A percentile compares a stretch with the other conserved stretches of the same genome.
Conservation (phyloP, 1,140 invertebrate genomes). For the Yoshiicerus persimilis region DNA sequence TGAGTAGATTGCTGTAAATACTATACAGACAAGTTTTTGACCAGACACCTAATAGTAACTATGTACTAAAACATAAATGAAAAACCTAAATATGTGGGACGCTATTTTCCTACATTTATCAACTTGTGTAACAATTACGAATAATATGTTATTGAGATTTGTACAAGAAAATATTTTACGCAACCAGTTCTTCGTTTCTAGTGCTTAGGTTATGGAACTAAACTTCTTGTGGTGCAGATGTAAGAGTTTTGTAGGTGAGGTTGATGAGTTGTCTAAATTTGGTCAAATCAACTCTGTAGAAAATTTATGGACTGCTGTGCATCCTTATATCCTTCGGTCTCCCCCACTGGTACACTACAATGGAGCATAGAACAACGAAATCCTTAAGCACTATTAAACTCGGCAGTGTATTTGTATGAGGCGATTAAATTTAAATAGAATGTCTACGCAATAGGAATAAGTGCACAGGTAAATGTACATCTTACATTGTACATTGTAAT, state of each 20-base stretch:
- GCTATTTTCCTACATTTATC: neutral
- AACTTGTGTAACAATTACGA: neutral
- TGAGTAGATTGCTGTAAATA: neutral
- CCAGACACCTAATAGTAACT: too few relatives aligned
- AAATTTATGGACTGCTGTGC: neutral
- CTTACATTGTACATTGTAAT: neutral
- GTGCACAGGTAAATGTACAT: too few relatives aligned
- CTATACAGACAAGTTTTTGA: too few relatives aligned
- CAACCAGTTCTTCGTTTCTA: neutral
- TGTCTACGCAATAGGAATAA: neutral
- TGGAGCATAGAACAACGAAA: neutral
- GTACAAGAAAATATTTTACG: neutral
- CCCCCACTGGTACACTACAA: neutral
- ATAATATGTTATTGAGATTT: neutral
- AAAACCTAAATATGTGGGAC: neutral
- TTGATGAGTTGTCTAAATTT: constrained; percentile 11
- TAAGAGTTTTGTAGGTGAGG: neutral
- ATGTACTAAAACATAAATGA: neutral
- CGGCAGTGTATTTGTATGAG: neutral
- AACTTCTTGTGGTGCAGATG: neutral
- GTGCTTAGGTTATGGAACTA: too few relatives aligned
- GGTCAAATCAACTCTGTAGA: neutral
- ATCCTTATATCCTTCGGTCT: neutral
- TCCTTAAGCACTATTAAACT: neutral
- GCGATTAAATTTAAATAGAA: neutral